Evolutionary conservation across 2,888 invertebrate genomes (phyloP), one percentile per base, ranked within the genome.

Genomic region (Drosophila aldrichi): DNA sequence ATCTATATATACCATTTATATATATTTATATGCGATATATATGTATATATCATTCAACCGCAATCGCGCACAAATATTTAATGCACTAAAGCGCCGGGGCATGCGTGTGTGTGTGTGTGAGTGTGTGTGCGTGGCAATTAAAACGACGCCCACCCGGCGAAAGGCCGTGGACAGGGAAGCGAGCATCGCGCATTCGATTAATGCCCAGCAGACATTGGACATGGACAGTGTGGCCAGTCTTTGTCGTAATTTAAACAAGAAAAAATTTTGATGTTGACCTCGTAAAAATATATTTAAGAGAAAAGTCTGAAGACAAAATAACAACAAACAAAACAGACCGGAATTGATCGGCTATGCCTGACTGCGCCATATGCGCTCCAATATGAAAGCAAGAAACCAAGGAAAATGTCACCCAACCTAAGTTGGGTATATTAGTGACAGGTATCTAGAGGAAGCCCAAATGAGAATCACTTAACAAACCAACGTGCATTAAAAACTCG

Each of bases 191-290:
- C n/a, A 64, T 43, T 10, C 67, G 67, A 48, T 41, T 25, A 79
- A 61, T 66, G 61, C 64, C 65, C 74, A 65, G 22, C 57, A 38
- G 68, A 44, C 58, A 58, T 18, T 49, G 29, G 29, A 20, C 29
- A 20, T 40, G 38, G 29, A 41, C 68, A 68, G 49, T 61, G 79
- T 77, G 67, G 78, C 73, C 74, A 67, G 73, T 77, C 73, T 70
- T 68, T 68, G 69, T 58, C 71, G 71, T 74, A n/a, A 46, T 60
- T 74, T 67, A 56, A 64, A 68, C 57, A 70, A 81, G 1, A 73
- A 70, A 70, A 66, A 52, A 38, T 77, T 88, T 69, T 73, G 77
- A 68, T 80, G 77, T 73, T 85, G 88, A 88, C 83, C 83, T 88
- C 83, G 88, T 82, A 70, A 67, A 66, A 3, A 48, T 29, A 48